Conservation (phyloP, 2,888 invertebrate species). For the Phaonia tiefii region DNA sequence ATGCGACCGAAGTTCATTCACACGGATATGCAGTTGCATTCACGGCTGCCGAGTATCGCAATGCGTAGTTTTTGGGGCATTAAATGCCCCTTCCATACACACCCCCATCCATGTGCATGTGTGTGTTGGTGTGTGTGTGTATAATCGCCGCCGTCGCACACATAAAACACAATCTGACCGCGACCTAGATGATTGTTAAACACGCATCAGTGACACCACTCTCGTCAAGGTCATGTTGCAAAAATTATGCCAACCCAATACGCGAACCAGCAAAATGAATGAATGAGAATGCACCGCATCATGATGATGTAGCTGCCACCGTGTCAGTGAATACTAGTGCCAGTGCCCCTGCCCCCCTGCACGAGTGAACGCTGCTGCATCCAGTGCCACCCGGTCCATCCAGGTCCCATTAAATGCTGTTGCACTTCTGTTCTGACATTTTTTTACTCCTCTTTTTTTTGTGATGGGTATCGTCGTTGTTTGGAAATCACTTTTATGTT, state of each 20-base stretch:
- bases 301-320: no score
- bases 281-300: no score
- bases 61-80: conserved; percentile 51
- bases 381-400: no score
- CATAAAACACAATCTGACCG: conserved; percentile 53
- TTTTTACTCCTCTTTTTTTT: conserved; percentile 32
- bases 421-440: conserved; percentile 51
- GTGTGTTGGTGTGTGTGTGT: background rate
- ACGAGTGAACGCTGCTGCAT: no score
- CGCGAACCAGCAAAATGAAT: conserved; percentile 38
- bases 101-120: background rate
- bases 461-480: conserved; percentile 43
- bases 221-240: conserved; percentile 66
- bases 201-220: conserved; percentile 67
- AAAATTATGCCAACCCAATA: conserved; percentile 68
- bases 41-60: conserved; percentile 57
- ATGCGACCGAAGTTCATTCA: conserved; percentile 57
- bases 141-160: conserved; percentile 5
- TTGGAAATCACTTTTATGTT: conserved; percentile 58
- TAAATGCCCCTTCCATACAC: background rate
- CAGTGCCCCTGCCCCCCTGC: no score
- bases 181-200: conserved; percentile 67
- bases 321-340: no score
- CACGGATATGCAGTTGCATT: conserved; percentile 52
- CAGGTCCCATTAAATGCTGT: conserved; percentile 55